Evolutionary conservation across 2,113 vertebrate genomes (phyloP).

Genomic region (Haemorhous mexicanus): DNA sequence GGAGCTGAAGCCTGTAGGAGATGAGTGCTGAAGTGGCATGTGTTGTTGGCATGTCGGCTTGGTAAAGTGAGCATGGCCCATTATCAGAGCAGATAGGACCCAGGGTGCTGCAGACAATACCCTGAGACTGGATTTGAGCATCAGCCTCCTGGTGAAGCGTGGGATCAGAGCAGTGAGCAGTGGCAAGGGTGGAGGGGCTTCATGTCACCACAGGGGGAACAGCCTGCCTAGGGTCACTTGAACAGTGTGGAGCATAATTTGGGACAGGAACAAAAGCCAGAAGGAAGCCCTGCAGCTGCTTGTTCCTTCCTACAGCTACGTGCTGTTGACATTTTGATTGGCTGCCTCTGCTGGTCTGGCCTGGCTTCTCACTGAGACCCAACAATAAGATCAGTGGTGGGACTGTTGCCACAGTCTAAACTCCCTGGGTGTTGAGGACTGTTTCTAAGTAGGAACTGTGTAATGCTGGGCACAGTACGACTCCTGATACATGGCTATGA

Average conservation of each 20-base stretch:
- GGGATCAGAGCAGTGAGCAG: neutral
- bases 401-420: neutral
- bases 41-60: neutral
- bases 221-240: neutral
- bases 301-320: neutral
- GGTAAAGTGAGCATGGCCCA: neutral
- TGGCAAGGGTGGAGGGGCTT: neutral
- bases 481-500: neutral
- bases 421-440: neutral
- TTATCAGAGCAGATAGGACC: neutral
- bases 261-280: neutral
- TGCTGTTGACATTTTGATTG: neutral
- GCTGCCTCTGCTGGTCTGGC: neutral
- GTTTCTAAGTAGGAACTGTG: neutral
- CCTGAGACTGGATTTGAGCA: neutral
- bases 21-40: neutral
- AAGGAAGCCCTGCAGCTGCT: neutral
- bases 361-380: neutral
- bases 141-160: neutral
- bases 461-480: neutral
- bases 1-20: neutral
- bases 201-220: neutral
- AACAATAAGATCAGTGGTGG: neutral
- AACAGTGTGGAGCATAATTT: neutral
- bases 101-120: neutral